Percentiles rank a stretch among this genome's conserved stretches.
Conservation (phyloP, 1,140 invertebrate genomes). For the Paracyclopina nana region DNA sequence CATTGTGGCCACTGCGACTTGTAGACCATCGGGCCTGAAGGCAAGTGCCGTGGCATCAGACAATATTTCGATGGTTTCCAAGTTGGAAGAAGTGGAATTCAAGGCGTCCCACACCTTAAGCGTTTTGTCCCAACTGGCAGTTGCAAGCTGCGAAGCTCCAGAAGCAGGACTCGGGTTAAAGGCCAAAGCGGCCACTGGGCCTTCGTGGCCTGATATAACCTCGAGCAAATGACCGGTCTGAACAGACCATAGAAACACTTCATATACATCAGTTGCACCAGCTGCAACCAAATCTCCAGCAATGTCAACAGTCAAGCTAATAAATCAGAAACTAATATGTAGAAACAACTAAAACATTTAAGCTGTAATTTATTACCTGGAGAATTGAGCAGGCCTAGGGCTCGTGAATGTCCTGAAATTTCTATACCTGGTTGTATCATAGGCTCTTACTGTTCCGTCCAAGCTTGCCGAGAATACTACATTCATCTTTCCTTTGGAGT, state of each 20-base stretch:
- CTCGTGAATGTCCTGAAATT: slow-evolving; percentile 91
- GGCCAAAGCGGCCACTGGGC: slow-evolving; percentile 56
- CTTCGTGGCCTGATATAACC: slow-evolving; percentile 74
- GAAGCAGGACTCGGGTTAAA: slow-evolving; percentile 54
- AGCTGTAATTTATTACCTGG: no score
- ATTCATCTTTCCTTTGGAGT: slow-evolving; percentile 66
- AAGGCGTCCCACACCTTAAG: slow-evolving; percentile 75
- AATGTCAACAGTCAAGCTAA: slow-evolving; percentile 62
- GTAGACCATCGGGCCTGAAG: slow-evolving; percentile 67
- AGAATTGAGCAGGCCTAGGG: slow-evolving; percentile 71
- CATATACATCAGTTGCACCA: slow-evolving; percentile 77
- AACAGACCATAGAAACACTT: slow-evolving; percentile 86
- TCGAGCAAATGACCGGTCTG: slow-evolving; percentile 74
- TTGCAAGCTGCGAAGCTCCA: slow-evolving; percentile 54
- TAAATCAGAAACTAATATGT: no score
- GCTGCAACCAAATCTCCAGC: slow-evolving; percentile 80
- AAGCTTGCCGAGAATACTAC: slow-evolving; percentile 60
- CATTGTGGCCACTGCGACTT: slow-evolving; percentile 74
- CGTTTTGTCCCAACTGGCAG: slow-evolving; percentile 84
- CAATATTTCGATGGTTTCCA: slow-evolving; percentile 55
- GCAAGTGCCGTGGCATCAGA: slow-evolving; percentile 57
- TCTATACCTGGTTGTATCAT: slow-evolving; percentile 76
- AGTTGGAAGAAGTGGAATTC: slow-evolving; percentile 46
- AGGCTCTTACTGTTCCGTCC: slow-evolving; percentile 87
- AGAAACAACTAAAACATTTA: no score